phyloP scores from a whole-genome alignment of 2,888 invertebrate genomes.

The Eucriotettix oculatus region DNA sequence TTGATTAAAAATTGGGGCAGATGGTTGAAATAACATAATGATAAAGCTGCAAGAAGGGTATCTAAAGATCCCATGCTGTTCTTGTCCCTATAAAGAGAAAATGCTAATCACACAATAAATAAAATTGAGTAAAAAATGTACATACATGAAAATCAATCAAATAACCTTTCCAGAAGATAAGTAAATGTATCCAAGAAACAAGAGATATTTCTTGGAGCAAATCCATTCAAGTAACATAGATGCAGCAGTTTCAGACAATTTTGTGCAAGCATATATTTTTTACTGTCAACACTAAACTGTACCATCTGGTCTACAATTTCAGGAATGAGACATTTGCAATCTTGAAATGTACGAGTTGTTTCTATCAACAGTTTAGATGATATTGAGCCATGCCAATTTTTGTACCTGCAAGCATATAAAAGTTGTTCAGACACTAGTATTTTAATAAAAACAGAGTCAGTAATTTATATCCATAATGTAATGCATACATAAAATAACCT shows the following conservation, averaged over 20 bases:
- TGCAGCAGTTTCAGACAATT: constrained; percentile 32
- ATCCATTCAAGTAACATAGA: constrained; percentile 33
- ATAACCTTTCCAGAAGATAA: constrained; percentile 29
- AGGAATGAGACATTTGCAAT: constrained; percentile 21
- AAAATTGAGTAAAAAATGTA: not conserved
- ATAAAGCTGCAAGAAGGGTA: constrained; percentile 33
- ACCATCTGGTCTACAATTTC: constrained; percentile 16
- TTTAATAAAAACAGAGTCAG: no score
- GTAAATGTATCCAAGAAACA: constrained; percentile 25
- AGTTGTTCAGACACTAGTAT: no score
- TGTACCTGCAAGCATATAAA: constrained; percentile 8
- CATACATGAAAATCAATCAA: constrained; percentile 1
- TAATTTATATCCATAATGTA: no score
- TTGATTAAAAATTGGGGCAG: constrained; percentile 33
- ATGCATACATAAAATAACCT: no score
- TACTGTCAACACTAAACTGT: constrained; percentile 27
- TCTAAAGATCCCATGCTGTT: constrained; percentile 33
- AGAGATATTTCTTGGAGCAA: constrained; percentile 25
- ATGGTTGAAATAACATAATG: constrained; percentile 34
- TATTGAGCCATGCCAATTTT: constrained; percentile 19
- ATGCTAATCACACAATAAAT: not conserved
- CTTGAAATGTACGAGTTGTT: constrained; percentile 25
- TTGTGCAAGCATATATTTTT: constrained; percentile 29
- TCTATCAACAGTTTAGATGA: constrained; percentile 31
- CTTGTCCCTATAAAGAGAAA: constrained; percentile 31